phyloP scores from a whole-genome alignment of 2,113 vertebrate species.

The Osmerus mordax region DNA sequence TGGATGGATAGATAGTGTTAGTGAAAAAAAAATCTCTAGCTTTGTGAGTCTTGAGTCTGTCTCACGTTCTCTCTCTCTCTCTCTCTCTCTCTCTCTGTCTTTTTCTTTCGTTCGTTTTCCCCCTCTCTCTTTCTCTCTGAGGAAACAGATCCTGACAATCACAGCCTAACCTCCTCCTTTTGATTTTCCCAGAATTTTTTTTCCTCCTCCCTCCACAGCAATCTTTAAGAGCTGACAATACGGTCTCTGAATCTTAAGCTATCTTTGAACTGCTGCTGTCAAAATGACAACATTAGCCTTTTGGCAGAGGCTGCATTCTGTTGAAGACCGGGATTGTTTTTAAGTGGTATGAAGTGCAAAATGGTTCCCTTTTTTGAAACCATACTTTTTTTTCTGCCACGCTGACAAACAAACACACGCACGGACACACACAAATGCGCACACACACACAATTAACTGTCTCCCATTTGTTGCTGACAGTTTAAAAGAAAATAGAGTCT shows the following conservation, averaged over 20 bases:
- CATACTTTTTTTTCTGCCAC: background rate
- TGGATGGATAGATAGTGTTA: background rate
- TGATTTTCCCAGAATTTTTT: background rate
- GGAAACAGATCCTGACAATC: background rate
- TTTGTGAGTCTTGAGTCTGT: background rate
- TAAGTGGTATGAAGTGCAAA: constrained; percentile 18
- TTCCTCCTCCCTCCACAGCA: constrained; percentile 6
- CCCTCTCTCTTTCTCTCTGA: background rate
- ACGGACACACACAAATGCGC: background rate
- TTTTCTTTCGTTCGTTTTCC: too few relatives aligned
- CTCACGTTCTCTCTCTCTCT: background rate
- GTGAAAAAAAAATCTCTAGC: background rate
- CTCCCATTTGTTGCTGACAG: constrained; percentile 25
- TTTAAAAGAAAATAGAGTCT: constrained; percentile 12
- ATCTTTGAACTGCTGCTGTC: constrained; percentile 32
- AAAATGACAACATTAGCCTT: constrained; percentile 36
- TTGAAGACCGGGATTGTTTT: constrained; percentile 16
- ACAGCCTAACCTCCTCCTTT: background rate
- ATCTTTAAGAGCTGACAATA: constrained; percentile 24
- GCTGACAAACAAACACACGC: background rate
- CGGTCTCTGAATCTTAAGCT: constrained; percentile 14
- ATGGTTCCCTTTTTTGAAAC: constrained; percentile 11
- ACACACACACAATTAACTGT: constrained; percentile 15
- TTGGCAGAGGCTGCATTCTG: constrained; percentile 14
- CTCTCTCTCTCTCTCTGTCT: background rate